phyloP scores from a whole-genome alignment of 2,888 invertebrate species.

The Lochmaea capreae region DNA sequence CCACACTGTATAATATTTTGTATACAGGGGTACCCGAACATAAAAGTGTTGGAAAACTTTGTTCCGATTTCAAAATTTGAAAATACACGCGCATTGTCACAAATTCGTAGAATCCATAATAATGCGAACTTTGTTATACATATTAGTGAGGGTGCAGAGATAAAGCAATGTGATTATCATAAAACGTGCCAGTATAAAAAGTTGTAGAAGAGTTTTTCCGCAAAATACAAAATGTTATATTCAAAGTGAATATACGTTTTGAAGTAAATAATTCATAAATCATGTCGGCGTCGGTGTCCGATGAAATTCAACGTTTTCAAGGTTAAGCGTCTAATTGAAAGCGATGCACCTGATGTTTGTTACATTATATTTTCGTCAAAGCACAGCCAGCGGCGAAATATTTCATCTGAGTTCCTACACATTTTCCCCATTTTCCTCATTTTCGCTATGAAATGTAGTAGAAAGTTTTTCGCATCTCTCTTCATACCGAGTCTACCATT shows the following conservation, averaged over 20 bases:
- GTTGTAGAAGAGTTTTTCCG: too few relatives aligned
- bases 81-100: too few relatives aligned
- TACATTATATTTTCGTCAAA: conserved; percentile 16
- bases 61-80: too few relatives aligned
- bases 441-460: conserved; percentile 30
- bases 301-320: background rate
- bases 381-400: conserved; percentile 22
- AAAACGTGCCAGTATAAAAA: too few relatives aligned
- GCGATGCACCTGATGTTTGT: conserved; percentile 12
- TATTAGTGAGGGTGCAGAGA: too few relatives aligned
- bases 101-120: too few relatives aligned
- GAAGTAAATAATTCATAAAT: background rate
- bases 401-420: conserved; percentile 30
- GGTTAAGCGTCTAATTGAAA: background rate
- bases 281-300: background rate
- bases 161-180: too few relatives aligned
- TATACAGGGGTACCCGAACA: too few relatives aligned
- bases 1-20: too few relatives aligned
- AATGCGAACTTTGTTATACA: too few relatives aligned
- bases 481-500: conserved; percentile 35
- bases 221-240: background rate
- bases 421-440: conserved; percentile 34
- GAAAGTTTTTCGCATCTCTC: conserved; percentile 27
- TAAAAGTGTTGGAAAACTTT: too few relatives aligned
- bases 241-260: background rate